Evolutionary conservation across 2,797 vertebrate species (phyloP).

Genomic region (Huso huso): DNA sequence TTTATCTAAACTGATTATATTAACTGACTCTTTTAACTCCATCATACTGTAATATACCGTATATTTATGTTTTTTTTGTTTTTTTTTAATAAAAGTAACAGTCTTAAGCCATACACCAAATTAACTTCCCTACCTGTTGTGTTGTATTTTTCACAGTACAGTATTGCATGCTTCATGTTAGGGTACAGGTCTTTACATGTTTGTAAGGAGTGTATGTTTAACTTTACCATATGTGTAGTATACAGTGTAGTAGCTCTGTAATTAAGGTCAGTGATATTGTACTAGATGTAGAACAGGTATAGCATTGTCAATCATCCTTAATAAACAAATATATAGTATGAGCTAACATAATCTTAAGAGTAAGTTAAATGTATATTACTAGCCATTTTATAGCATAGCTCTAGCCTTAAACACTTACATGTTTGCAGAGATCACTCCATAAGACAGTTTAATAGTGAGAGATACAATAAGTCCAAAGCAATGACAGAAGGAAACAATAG

Average conservation of each 20-base stretch:
- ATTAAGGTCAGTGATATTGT: conserved; percentile 1
- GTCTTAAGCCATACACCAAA: background rate
- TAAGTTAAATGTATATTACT: background rate
- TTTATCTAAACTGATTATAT: background rate
- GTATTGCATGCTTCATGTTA: conserved; percentile 9
- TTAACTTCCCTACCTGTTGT: background rate
- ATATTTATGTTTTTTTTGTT: background rate
- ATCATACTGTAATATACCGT: background rate
- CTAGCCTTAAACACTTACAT: conserved; percentile 6
- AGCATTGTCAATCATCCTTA: background rate
- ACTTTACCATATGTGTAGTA: background rate
- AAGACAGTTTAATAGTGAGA: background rate
- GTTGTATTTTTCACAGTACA: conserved; percentile 3
- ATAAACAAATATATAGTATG: background rate
- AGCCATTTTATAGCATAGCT: background rate
- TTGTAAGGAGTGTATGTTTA: conserved; percentile 6
- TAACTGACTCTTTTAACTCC: conserved; percentile 2
- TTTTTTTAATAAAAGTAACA: background rate
- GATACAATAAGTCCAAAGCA: conserved; percentile 2
- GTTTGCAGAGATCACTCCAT: conserved; percentile 4
- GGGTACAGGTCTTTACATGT: conserved; percentile 13
- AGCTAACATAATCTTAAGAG: background rate
- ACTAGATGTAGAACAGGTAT: too few relatives aligned
- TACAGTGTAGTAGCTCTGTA: conserved; percentile 8
- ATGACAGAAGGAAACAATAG: background rate